Percentiles rank a stretch among this genome's conserved stretches.
These are phyloP conservation scores for Nothoprocta pentlandii DNA, from an alignment of 2,113 vertebrate species.

Conservation along the genomic window DNA sequence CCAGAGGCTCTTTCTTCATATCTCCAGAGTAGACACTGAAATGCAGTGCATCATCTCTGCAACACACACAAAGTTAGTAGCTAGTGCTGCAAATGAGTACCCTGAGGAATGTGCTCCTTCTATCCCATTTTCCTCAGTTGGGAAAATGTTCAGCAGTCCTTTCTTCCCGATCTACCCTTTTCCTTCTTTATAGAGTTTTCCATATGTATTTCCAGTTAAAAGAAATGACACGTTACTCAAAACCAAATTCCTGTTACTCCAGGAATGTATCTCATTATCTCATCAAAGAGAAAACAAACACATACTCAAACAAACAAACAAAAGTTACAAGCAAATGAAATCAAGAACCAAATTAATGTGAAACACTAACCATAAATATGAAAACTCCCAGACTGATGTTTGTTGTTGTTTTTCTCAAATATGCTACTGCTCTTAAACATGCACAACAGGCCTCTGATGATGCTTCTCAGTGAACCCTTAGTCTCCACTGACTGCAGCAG, in stretches of 20 bases:
- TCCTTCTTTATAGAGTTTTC: background rate
- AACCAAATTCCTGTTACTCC: too few species aligned
- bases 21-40: background rate
- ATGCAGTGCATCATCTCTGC: background rate
- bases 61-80: background rate
- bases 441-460: background rate
- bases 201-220: background rate
- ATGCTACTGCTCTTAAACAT: background rate
- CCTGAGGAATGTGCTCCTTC: background rate
- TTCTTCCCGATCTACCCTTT: background rate
- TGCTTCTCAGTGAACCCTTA: background rate
- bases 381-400: rapidly evolving
- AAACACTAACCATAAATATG: background rate
- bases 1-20: rapidly evolving
- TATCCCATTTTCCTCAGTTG: background rate
- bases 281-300: background rate
- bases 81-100: rapidly evolving
- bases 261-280: background rate
- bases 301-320: background rate
- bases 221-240: background rate
- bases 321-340: background rate
- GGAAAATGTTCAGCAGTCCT: background rate
- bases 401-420: background rate
- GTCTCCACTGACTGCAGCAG: background rate
- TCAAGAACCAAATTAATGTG: background rate